Conservation (phyloP, 2,113 vertebrate genomes). For the Leuciscus idus region DNA sequence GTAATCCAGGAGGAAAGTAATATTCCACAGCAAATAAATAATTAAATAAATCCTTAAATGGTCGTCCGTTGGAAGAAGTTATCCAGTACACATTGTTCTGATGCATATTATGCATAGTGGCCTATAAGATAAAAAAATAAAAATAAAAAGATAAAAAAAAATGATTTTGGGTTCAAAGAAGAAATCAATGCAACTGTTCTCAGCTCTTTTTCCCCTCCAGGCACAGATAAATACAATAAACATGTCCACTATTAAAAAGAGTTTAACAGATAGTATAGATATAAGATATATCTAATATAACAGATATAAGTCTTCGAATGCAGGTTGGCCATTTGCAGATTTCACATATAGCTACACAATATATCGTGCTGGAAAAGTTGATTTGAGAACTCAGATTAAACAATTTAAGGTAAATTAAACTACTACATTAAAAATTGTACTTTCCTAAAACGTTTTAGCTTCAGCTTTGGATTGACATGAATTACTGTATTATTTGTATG, state of each 20-base stretch:
- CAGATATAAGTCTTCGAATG: not conserved
- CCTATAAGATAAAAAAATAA: not conserved
- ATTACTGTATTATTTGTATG: not conserved
- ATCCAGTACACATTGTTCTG: not conserved
- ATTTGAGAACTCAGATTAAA: not conserved
- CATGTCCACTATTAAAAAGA: not conserved
- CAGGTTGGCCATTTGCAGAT: not conserved
- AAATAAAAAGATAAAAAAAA: not conserved
- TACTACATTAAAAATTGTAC: not conserved
- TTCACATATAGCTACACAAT: no score
- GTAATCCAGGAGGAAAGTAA: not conserved
- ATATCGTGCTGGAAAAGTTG: no score
- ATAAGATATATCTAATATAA: no score
- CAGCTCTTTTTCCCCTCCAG: not conserved
- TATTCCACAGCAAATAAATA: not conserved
- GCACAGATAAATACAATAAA: no score
- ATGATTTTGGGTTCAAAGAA: no score
- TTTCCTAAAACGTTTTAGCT: not conserved
- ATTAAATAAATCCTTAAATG: constrained; percentile 10
- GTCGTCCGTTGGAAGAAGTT: not conserved
- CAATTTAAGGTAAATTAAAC: not conserved
- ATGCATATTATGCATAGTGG: not conserved
- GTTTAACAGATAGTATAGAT: not conserved
- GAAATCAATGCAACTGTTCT: not conserved
- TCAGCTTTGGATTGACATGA: not conserved